A percentile compares a stretch with the other conserved stretches of the same genome.
phyloP scores from a whole-genome alignment of 2,797 vertebrate species.

The Hafferia zeledoni region DNA sequence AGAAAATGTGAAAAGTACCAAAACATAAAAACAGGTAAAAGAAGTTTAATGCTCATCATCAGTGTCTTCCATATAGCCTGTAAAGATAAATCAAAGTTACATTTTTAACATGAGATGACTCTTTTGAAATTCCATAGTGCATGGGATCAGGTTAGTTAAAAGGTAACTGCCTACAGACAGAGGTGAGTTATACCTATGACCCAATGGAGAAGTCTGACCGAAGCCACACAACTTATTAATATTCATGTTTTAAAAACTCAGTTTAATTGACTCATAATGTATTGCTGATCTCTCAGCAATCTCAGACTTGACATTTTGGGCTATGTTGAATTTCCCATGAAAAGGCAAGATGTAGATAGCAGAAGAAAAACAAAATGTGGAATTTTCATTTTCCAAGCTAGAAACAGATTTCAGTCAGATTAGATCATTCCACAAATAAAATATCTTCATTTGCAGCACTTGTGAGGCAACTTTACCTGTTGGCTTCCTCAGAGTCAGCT shows the following conservation, averaged over 20 bases:
- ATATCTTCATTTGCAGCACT: conserved; percentile 68
- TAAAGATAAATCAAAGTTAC: conserved; percentile 26
- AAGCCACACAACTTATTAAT: conserved; percentile 25
- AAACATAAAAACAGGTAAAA: background rate
- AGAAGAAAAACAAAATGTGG: conserved; percentile 28
- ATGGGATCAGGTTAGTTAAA: background rate
- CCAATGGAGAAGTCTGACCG: conserved; percentile 33
- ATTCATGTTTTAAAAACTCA: background rate
- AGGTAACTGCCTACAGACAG: background rate
- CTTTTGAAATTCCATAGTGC: background rate
- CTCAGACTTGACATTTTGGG: background rate
- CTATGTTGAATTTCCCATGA: background rate
- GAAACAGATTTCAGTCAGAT: conserved; percentile 68
- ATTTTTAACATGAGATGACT: background rate
- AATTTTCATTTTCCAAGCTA: conserved; percentile 55
- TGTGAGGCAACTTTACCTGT: conserved; percentile 75
- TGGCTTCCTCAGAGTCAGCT: conserved; percentile 72
- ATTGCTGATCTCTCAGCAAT: background rate
- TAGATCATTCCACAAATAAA: conserved; percentile 60
- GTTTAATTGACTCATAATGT: background rate
- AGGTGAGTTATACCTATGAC: background rate
- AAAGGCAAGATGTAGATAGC: conserved; percentile 31
- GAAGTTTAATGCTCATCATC: background rate
- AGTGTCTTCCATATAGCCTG: background rate
- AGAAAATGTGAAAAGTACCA: background rate